A percentile compares a stretch with the other conserved stretches of the same genome.
Conservation (phyloP, 1,140 invertebrate species). For the Aphaenogaster rudis region DNA sequence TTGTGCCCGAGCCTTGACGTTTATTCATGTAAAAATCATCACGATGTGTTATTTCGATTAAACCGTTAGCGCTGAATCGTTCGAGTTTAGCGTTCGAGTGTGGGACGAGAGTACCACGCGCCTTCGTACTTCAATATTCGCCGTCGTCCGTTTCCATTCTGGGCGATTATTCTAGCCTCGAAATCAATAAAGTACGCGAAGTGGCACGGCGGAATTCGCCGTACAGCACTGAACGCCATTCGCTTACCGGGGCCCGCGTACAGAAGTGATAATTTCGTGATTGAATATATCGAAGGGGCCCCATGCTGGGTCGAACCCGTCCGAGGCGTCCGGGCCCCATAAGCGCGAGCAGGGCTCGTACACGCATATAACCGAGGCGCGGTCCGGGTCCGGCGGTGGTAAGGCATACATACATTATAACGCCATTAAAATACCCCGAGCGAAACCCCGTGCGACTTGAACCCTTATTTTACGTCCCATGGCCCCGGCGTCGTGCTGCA, state of each 20-base stretch:
- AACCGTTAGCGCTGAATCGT: slow-evolving; percentile 7
- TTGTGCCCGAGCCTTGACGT: background rate
- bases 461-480: slow-evolving; percentile 75
- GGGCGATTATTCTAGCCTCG: slow-evolving; percentile 17
- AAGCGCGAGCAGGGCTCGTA: slow-evolving; percentile 55
- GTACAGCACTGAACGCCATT: slow-evolving; percentile 60
- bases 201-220: slow-evolving; percentile 58
- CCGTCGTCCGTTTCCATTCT: background rate
- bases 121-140: background rate
- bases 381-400: slow-evolving; percentile 75
- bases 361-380: slow-evolving; percentile 61
- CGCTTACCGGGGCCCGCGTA: slow-evolving; percentile 72
- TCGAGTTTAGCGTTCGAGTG: background rate
- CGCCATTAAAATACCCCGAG: slow-evolving; percentile 84
- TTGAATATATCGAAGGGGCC: slow-evolving; percentile 86
- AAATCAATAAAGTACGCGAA: slow-evolving; percentile 54
- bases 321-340: slow-evolving; percentile 75
- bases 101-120: background rate
- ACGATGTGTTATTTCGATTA: background rate
- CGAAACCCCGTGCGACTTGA: slow-evolving; percentile 73
- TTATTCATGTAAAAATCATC: background rate
- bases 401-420: slow-evolving; percentile 86
- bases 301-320: slow-evolving; percentile 84
- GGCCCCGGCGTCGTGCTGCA: slow-evolving; percentile 69
- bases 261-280: slow-evolving; percentile 87